A percentile compares a stretch with the other conserved stretches of the same genome.
Evolutionary conservation across 2,113 vertebrate genomes (phyloP).

Genomic region (Chaetodon trifascialis): DNA sequence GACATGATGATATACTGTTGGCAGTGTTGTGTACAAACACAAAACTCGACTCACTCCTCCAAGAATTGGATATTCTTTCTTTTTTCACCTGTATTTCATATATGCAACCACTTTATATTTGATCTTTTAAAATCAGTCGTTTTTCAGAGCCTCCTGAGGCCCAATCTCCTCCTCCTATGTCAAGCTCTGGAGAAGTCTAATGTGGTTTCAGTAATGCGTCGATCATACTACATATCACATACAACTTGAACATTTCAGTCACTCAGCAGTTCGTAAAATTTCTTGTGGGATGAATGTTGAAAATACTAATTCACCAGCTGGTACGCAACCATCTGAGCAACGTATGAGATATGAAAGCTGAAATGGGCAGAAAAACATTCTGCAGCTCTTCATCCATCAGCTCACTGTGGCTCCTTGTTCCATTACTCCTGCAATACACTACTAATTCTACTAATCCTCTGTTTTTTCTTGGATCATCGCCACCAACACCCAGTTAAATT

Average conservation of each 20-base stretch:
- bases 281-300: not conserved
- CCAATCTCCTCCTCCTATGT: not conserved
- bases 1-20: not conserved
- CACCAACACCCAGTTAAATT: too few species aligned
- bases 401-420: too few species aligned
- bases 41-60: not conserved
- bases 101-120: not conserved
- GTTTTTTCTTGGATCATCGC: too few species aligned
- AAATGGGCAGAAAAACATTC: too few species aligned
- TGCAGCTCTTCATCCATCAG: too few species aligned
- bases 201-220: not conserved
- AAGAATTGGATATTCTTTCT: not conserved
- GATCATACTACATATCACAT: not conserved
- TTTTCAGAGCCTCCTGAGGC: not conserved
- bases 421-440: too few species aligned
- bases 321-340: too few species aligned
- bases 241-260: not conserved
- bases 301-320: not conserved
- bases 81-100: not conserved
- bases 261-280: conserved; percentile 1
- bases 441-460: too few species aligned
- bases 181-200: not conserved
- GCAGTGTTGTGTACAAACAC: not conserved
- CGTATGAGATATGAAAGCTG: not conserved
- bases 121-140: not conserved